phyloP scores from a whole-genome alignment of 2,797 vertebrate genomes.

The Cyclopterus lumpus region DNA sequence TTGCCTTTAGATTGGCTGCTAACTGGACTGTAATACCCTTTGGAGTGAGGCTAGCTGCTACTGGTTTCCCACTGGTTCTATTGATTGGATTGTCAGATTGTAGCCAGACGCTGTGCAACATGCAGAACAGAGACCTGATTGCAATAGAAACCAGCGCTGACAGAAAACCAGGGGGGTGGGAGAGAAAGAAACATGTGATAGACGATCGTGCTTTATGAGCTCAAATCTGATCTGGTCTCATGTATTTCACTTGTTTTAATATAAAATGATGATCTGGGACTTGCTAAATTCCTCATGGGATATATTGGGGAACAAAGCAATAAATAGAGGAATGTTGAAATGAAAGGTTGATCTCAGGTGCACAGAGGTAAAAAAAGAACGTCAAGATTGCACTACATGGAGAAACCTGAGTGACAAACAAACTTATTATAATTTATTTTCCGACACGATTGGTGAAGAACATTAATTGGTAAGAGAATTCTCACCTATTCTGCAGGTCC shows the following conservation, averaged over 20 bases:
- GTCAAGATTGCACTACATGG: neutral
- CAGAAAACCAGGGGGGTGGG: neutral
- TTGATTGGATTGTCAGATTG: constrained; percentile 60
- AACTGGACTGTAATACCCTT: constrained; percentile 29
- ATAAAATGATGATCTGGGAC: constrained; percentile 14
- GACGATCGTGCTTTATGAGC: neutral
- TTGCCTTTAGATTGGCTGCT: constrained; percentile 27
- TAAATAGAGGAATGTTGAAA: constrained; percentile 12
- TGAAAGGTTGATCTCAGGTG: neutral
- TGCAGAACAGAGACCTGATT: constrained; percentile 53
- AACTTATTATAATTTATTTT: neutral
- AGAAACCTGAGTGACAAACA: neutral
- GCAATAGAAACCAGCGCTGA: constrained; percentile 20
- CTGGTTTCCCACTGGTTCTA: constrained; percentile 40
- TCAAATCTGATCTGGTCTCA: neutral
- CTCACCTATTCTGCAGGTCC: neutral
- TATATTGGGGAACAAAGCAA: constrained; percentile 22
- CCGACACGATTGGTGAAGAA: neutral
- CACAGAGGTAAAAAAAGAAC: neutral
- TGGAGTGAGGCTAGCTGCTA: constrained; percentile 23
- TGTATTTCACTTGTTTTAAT: constrained; percentile 7
- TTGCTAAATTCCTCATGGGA: neutral
- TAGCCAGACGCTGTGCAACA: constrained; percentile 35
- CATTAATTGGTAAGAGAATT: neutral
- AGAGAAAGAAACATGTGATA: neutral